Percentiles rank a stretch among this genome's conserved stretches.
phyloP scores from a whole-genome alignment of 2,888 invertebrate genomes.

The Coelinius sp. region DNA sequence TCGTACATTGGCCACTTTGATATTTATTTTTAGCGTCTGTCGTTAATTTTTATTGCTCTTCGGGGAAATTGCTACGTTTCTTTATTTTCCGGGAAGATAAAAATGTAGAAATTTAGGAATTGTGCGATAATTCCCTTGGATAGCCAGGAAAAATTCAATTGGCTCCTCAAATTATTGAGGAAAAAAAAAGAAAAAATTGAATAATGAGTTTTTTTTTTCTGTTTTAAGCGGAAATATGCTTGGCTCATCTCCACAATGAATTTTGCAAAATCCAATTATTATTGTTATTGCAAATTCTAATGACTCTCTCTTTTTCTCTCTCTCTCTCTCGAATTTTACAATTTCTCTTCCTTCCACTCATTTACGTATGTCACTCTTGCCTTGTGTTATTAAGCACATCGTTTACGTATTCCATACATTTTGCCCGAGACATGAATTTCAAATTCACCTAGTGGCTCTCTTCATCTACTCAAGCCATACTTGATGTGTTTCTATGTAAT shows the following conservation, averaged over 20 bases:
- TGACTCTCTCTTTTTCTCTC: not conserved
- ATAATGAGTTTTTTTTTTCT: not conserved
- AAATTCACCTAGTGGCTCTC: slow-evolving; percentile 22
- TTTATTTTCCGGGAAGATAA: too few species aligned
- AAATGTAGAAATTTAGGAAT: too few species aligned
- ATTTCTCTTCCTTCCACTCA: not conserved
- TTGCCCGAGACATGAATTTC: slow-evolving; percentile 30
- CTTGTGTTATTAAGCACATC: slow-evolving; percentile 25
- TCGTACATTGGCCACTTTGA: not conserved
- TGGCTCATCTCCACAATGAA: not conserved
- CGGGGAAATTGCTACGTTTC: not conserved
- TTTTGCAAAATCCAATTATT: not conserved
- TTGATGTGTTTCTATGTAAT: slow-evolving; percentile 16
- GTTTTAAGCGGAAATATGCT: too few species aligned
- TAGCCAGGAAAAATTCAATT: too few species aligned
- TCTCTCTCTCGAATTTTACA: not conserved
- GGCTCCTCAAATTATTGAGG: not conserved
- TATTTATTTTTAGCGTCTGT: not conserved
- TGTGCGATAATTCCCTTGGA: too few species aligned
- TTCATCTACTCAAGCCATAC: slow-evolving; percentile 3
- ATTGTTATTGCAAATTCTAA: not conserved
- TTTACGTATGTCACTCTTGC: slow-evolving; percentile 20
- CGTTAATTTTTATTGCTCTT: not conserved
- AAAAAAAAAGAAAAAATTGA: not conserved
- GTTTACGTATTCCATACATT: slow-evolving; percentile 47